Conservation (phyloP, 2,888 invertebrate species). For the Tetanocera ferruginea region DNA sequence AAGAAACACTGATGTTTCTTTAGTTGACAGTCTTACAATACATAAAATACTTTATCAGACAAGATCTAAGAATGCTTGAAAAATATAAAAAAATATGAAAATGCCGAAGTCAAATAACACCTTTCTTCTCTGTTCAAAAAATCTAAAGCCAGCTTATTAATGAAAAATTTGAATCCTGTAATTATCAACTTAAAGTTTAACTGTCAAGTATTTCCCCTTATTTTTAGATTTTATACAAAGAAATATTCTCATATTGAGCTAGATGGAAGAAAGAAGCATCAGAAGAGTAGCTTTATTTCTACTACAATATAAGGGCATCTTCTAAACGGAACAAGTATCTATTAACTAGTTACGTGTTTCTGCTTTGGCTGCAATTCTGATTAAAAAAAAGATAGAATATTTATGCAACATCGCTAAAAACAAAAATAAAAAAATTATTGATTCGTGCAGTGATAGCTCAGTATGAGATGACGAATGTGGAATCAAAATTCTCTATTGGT, state of each 20-base stretch:
- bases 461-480: slow-evolving; percentile 25
- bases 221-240: neutral
- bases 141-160: no score
- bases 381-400: slow-evolving; percentile 17
- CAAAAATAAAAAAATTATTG: neutral
- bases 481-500: slow-evolving; percentile 18
- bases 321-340: slow-evolving; percentile 51
- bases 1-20: neutral
- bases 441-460: slow-evolving; percentile 23
- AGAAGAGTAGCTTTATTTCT: slow-evolving; percentile 12
- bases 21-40: slow-evolving; percentile 27
- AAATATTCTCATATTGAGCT: neutral
- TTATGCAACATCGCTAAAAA: slow-evolving; percentile 9
- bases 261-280: neutral
- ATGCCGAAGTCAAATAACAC: no score
- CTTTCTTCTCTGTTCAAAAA: no score
- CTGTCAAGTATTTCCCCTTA: neutral
- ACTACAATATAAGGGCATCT: slow-evolving; percentile 49
- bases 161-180: neutral
- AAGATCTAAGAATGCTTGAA: no score
- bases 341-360: slow-evolving; percentile 43
- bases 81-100: no score
- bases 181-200: neutral
- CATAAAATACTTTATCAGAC: neutral
- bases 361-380: slow-evolving; percentile 37